Conservation (phyloP, 2,888 invertebrate genomes). For the Chironomus riparius region DNA sequence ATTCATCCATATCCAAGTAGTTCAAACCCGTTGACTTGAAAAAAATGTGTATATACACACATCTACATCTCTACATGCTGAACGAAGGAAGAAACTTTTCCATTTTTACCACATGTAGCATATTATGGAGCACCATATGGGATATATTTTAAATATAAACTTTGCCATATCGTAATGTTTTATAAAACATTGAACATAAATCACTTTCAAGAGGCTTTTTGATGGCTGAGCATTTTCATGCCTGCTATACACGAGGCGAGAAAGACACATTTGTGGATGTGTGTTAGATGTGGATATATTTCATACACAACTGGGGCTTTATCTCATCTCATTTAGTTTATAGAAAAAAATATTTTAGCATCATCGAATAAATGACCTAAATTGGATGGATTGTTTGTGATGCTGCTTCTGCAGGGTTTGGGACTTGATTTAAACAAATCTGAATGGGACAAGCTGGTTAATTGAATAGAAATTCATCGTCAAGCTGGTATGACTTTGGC, state of each 20-base stretch:
- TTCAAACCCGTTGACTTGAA: background rate
- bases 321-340: background rate
- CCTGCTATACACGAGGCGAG: background rate
- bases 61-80: no score
- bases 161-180: slow-evolving; percentile 8
- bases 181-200: slow-evolving; percentile 23
- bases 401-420: no score
- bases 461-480: no score
- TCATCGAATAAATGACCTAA: background rate
- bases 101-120: slow-evolving; percentile 19
- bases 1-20: no score
- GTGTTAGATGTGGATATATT: background rate
- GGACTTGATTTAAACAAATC: no score
- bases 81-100: background rate
- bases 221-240: slow-evolving; percentile 8
- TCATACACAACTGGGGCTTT: background rate
- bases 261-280: background rate
- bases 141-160: slow-evolving; percentile 15
- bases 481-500: no score
- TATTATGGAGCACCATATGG: slow-evolving; percentile 17
- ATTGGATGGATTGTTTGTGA: background rate
- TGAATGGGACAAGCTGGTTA: no score
- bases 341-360: background rate
- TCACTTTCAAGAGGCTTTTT: slow-evolving; percentile 15
- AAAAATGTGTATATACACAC: no score